Evolutionary conservation across 2,113 vertebrate species (phyloP).

Genomic region (Lanius ludovicianus): DNA sequence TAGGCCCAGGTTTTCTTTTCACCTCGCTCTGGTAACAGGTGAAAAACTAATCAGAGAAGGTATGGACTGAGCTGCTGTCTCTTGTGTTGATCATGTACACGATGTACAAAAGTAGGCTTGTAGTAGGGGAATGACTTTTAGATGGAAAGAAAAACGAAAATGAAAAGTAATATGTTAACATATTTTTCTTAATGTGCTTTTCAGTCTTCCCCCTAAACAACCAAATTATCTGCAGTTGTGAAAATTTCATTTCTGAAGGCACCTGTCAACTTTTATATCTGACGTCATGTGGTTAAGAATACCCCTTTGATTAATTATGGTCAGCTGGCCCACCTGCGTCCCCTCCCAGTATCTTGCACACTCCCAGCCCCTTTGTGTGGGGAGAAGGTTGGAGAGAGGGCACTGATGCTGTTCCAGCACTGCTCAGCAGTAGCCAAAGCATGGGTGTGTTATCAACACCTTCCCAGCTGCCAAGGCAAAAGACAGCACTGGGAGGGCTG

Average conservation of each 20-base stretch:
- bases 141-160: neutral
- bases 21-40: neutral
- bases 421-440: neutral
- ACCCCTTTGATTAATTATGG: neutral
- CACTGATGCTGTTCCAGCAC: fast-evolving
- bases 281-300: neutral
- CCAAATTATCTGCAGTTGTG: neutral
- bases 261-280: neutral
- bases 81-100: neutral
- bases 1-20: neutral
- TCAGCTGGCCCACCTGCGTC: neutral
- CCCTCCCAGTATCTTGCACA: neutral
- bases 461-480: neutral
- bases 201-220: neutral
- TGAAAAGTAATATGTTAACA: too few species aligned
- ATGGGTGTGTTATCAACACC: neutral
- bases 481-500: neutral
- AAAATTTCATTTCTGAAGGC: neutral
- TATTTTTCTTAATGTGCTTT: neutral
- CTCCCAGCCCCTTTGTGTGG: neutral
- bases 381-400: neutral
- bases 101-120: neutral
- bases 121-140: neutral
- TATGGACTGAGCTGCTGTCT: neutral
- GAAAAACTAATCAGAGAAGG: neutral